phyloP scores from a whole-genome alignment of 2,888 invertebrate species.

The Germaria angustata region DNA sequence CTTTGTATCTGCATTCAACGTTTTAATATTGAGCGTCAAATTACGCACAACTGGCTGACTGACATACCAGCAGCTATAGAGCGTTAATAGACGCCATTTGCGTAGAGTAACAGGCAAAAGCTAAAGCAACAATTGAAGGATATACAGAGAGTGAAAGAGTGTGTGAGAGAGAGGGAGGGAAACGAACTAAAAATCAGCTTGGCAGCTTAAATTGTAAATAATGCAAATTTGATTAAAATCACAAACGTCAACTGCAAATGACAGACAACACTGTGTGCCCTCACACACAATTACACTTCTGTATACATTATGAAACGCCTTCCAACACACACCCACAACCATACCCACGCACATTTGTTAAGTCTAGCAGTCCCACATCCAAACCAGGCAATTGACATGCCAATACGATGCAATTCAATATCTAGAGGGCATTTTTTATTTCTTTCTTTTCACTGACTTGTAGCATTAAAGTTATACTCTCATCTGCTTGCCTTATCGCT shows the following conservation, averaged over 20 bases:
- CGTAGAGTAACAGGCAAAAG: background rate
- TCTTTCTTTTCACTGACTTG: background rate
- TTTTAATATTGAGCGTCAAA: conserved; percentile 56
- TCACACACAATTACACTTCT: background rate
- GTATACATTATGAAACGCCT: conserved; percentile 9
- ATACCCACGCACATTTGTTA: background rate
- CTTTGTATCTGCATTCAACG: conserved; percentile 54
- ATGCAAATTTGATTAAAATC: conserved; percentile 71
- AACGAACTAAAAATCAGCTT: conserved; percentile 52
- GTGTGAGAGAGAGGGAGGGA: conserved; percentile 15
- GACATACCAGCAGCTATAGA: conserved; percentile 19
- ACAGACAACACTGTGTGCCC: conserved; percentile 46
- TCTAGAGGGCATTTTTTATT: conserved; percentile 49
- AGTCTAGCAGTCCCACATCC: background rate
- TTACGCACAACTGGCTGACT: conserved; percentile 8
- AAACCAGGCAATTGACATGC: conserved; percentile 29
- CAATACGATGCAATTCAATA: conserved; percentile 62
- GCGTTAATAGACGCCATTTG: conserved; percentile 37
- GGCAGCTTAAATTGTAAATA: conserved; percentile 70
- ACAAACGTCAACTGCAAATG: conserved; percentile 63
- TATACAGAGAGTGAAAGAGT: no score
- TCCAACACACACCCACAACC: conserved; percentile 25
- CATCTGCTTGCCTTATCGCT: background rate
- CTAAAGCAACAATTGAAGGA: conserved; percentile 2
- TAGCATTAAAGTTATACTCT: conserved; percentile 36